Percentiles rank a stretch among this genome's conserved stretches.
These are phyloP conservation scores for Monomorium pharaonis DNA, from an alignment of 1,140 invertebrate species.

Conservation along the genomic window DNA sequence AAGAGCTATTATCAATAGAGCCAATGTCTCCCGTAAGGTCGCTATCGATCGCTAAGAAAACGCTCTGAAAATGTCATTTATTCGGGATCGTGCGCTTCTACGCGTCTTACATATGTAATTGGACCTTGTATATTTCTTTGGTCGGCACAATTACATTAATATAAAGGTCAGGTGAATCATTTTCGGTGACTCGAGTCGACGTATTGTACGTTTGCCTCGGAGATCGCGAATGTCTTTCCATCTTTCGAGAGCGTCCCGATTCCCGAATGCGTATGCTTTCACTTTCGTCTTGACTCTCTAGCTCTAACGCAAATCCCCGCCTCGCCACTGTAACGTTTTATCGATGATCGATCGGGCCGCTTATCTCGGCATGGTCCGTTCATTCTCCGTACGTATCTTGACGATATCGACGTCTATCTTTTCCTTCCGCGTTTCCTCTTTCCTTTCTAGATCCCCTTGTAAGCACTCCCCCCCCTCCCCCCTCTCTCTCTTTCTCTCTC, in stretches of 20 bases:
- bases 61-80: neutral
- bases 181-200: neutral
- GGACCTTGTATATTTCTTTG: neutral
- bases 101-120: neutral
- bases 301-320: neutral
- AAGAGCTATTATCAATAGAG: neutral
- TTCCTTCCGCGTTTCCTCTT: neutral
- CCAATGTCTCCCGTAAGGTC: neutral
- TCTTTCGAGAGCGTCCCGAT: neutral
- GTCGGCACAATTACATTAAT: neutral
- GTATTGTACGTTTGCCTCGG: too few species aligned
- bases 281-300: constrained; percentile 41
- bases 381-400: neutral
- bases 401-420: neutral
- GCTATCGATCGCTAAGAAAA: neutral
- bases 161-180: neutral
- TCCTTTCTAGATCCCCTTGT: neutral
- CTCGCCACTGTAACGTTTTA: neutral
- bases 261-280: constrained; percentile 28
- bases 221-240: neutral
- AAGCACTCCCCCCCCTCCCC: too few species aligned
- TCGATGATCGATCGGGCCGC: constrained; percentile 41
- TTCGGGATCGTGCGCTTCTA: neutral
- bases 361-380: constrained; percentile 28
- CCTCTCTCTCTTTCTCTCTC: too few species aligned